Evolutionary conservation across 1,140 invertebrate species (phyloP).

Genomic region (Leucophenga varia): DNA sequence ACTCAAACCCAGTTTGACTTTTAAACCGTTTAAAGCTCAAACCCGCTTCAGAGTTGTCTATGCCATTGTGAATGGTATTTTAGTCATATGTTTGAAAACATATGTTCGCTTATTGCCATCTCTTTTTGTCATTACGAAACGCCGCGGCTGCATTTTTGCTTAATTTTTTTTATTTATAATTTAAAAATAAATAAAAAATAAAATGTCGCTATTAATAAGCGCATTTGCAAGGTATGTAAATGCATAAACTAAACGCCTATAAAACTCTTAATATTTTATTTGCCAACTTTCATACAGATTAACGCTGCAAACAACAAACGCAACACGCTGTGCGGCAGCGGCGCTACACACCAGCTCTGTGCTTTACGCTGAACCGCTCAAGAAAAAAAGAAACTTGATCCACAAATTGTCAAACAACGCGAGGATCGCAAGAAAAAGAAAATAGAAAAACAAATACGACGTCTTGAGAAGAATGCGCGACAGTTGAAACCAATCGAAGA

Average conservation of each 20-base stretch:
- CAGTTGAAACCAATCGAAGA: constrained; percentile 84
- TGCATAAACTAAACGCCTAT: background rate
- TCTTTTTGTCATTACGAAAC: no score
- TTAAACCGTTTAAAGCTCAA: no score
- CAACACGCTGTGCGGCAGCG: no score
- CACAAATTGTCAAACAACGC: constrained; percentile 70
- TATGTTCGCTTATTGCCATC: no score
- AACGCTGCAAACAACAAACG: constrained; percentile 14
- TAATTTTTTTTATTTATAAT: no score
- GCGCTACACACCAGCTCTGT: constrained; percentile 39
- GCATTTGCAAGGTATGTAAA: constrained; percentile 27
- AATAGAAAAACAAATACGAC: constrained; percentile 80
- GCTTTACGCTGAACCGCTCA: constrained; percentile 73
- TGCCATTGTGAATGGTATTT: no score
- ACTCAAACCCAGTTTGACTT: no score
- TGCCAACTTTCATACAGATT: constrained; percentile 13
- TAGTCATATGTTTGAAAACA: no score
- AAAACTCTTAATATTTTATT: background rate
- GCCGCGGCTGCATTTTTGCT: no score
- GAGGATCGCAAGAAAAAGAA: constrained; percentile 79
- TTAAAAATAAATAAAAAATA: no score
- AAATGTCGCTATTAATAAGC: constrained; percentile 35
- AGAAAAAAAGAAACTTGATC: constrained; percentile 85
- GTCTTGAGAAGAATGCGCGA: constrained; percentile 71
- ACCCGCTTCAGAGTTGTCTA: no score